phyloP scores from a whole-genome alignment of 2,797 vertebrate genomes.

The Leptodactylus fallax region DNA sequence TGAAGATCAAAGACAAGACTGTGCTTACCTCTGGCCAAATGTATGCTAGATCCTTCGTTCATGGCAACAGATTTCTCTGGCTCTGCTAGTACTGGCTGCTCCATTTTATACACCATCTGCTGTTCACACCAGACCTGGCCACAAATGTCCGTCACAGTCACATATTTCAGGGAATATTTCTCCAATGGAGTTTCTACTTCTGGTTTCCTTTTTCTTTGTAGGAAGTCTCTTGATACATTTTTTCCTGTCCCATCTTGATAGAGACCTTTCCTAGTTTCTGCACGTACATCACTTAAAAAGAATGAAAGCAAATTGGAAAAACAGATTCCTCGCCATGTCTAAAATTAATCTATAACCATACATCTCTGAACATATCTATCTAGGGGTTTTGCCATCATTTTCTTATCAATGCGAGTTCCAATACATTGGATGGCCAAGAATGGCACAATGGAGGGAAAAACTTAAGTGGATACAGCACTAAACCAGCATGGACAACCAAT shows the following conservation, averaged over 20 bases:
- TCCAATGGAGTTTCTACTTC: conserved; percentile 69
- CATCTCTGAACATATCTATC: too few species aligned
- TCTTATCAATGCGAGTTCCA: too few species aligned
- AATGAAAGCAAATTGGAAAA: neutral
- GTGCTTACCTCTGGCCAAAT: conserved; percentile 74
- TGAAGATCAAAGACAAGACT: neutral
- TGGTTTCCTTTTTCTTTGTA: conserved; percentile 64
- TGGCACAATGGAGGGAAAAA: too few species aligned
- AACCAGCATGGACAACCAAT: too few species aligned
- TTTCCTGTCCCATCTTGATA: conserved; percentile 6
- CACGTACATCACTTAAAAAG: conserved; percentile 34
- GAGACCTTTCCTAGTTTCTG: neutral
- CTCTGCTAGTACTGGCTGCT: conserved; percentile 67
- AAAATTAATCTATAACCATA: too few species aligned
- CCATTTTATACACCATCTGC: conserved; percentile 72
- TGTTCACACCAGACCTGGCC: conserved; percentile 81
- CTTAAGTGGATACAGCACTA: too few species aligned
- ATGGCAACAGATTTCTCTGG: conserved; percentile 68
- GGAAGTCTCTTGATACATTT: neutral
- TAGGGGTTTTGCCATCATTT: too few species aligned
- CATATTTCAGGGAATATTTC: conserved; percentile 70
- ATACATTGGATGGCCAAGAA: too few species aligned
- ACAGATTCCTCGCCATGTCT: neutral
- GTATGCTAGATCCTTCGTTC: conserved; percentile 73
- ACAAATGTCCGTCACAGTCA: conserved; percentile 75